phyloP scores from a whole-genome alignment of 2,113 vertebrate genomes.

The Falcunculus frontatus region DNA sequence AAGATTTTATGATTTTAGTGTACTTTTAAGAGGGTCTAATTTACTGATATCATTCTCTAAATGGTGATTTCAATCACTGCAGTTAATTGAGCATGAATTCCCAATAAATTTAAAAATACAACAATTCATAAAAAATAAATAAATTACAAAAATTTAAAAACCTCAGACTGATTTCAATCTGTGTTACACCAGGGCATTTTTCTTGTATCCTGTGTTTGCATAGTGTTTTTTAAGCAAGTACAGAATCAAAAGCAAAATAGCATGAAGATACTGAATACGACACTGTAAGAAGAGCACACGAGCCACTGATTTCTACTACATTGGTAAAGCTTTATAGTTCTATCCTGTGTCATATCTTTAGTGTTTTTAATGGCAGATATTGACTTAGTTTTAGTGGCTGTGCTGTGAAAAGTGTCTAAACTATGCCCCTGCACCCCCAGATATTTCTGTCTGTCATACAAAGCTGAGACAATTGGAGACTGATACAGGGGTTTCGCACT shows the following conservation, averaged over 20 bases:
- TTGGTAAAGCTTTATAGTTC: not conserved
- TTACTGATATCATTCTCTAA: not conserved
- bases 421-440: not conserved
- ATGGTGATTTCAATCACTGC: not conserved
- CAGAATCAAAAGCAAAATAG: not conserved
- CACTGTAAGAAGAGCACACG: fast-evolving
- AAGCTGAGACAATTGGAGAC: not conserved
- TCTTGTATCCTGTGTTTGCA: not conserved
- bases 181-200: not conserved
- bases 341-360: not conserved
- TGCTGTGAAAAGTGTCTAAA: not conserved
- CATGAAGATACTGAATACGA: not conserved
- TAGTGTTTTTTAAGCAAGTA: not conserved
- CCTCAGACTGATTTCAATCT: not conserved
- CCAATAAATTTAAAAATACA: not conserved
- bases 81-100: not conserved
- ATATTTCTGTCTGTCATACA: not conserved
- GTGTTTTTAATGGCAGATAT: not conserved
- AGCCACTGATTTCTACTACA: not conserved
- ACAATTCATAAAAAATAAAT: not conserved
- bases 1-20: not conserved
- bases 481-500: not conserved
- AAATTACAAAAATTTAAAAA: not conserved
- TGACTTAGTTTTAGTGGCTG: not conserved
- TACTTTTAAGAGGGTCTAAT: not conserved